Conservation (phyloP, 2,888 invertebrate genomes). For the Cinara cedri region DNA sequence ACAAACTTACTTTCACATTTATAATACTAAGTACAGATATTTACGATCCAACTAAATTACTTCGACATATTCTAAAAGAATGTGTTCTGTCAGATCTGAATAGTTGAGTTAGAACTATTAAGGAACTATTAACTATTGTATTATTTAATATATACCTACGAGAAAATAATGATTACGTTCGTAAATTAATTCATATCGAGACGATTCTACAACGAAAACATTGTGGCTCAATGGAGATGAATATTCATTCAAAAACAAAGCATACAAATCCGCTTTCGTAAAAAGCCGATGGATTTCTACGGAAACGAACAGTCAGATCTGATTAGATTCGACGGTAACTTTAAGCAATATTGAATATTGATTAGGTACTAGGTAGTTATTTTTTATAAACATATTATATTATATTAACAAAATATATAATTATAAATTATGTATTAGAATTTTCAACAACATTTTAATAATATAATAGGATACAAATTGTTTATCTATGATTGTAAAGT, state of each 20-base stretch:
- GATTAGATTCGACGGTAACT: constrained; percentile 31
- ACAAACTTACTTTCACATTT: no score
- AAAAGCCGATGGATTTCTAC: constrained; percentile 1
- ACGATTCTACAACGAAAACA: neutral
- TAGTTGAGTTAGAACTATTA: constrained; percentile 13
- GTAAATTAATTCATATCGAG: neutral
- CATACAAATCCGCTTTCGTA: constrained; percentile 37
- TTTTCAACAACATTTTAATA: no score
- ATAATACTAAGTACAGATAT: constrained; percentile 9
- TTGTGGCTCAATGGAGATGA: constrained; percentile 17
- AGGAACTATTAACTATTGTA: constrained; percentile 24
- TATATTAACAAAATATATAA: neutral
- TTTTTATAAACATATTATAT: no score
- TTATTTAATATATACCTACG: no score
- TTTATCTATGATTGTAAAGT: no score
- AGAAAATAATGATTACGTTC: no score
- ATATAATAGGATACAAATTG: no score
- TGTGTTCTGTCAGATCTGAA: constrained; percentile 26
- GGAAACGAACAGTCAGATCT: constrained; percentile 37
- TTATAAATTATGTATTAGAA: neutral
- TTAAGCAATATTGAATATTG: constrained; percentile 45
- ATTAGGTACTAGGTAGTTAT: neutral
- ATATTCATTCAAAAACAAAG: constrained; percentile 32
- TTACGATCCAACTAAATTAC: constrained; percentile 1
- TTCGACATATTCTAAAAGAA: constrained; percentile 27